Base-by-base conservation (phyloP, 2,797 vertebrate genomes). In the Macroramphosus scolopax region DNA sequence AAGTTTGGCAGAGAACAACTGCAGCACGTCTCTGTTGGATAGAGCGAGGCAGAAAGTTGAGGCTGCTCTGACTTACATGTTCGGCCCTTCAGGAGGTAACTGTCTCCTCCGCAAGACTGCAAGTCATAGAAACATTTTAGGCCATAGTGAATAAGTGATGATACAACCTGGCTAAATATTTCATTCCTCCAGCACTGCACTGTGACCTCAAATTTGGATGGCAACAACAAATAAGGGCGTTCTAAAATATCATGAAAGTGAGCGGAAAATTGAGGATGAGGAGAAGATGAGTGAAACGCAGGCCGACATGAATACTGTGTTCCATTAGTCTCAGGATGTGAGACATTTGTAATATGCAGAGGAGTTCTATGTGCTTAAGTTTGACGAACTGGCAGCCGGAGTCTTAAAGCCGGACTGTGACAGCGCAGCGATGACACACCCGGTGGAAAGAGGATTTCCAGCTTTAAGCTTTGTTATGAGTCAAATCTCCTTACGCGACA, bases 101-200 rank as follows among this genome's bases (percentile, higher is more conserved):
- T 51, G 52, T 71, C 62, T 66, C 72, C 58, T 52, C 51, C 61
- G 65, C 57, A 3, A 60, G 65, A 74, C 46, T 60, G 59, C 64
- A 79, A 72, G 66, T 74, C 66, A 51, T 60, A 55, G 43, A 74
- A 64, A 39, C 67, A 77, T 85, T 88, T 83, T 69, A 62, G 78
- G 71, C 59, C 68, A 63, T 15, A 55, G 79, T 83, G 51, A 88
- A 88, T 84, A 81, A 82, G 61, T 83, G 72, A 88, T 84, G 55
- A 15, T 33, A 65, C 56, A 57, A 68, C 64, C 43, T 18, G 61
- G 53, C 42, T 84, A 57, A 85, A 84, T 85, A 81, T 86, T 84
- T 81, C 43, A 86, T 84, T 75, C 63, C 50, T 54, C 12, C 54
- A 75, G 60, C 36, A 24, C 47, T n/a, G 48, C 17, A 50, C 60